Evolutionary conservation across 2,888 invertebrate genomes (phyloP).

Genomic region (Antheraea assamensis): DNA sequence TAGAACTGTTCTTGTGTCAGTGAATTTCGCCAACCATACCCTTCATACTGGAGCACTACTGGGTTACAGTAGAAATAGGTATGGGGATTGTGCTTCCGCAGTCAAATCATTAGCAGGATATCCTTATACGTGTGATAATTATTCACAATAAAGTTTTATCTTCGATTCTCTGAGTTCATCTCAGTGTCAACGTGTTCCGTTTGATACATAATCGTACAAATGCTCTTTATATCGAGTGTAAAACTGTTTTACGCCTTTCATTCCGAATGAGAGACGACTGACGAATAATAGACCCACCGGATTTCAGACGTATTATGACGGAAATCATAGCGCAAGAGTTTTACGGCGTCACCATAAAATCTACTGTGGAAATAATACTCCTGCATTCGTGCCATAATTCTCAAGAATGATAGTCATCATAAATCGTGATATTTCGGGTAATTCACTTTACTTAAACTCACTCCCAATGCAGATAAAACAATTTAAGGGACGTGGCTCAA

Average conservation of each 20-base stretch:
- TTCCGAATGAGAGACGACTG: slow-evolving; percentile 31
- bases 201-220: slow-evolving; percentile 25
- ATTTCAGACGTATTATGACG: slow-evolving; percentile 18
- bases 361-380: slow-evolving; percentile 17
- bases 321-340: slow-evolving; percentile 15
- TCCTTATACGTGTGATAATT: too few species aligned
- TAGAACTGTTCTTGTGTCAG: too few species aligned
- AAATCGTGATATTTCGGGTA: neutral
- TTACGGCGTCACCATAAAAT: slow-evolving; percentile 10
- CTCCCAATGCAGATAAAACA: too few species aligned
- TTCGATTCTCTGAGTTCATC: slow-evolving; percentile 1
- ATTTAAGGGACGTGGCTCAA: too few species aligned
- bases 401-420: neutral
- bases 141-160: neutral
- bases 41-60: too few species aligned
- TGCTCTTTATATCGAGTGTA: slow-evolving; percentile 32
- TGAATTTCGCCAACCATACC: too few species aligned
- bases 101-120: too few species aligned
- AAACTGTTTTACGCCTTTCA: slow-evolving; percentile 38
- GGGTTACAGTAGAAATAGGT: too few species aligned
- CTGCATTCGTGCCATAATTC: neutral
- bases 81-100: too few species aligned
- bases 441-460: neutral
- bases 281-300: slow-evolving; percentile 25
- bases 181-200: slow-evolving; percentile 17